phyloP scores from a whole-genome alignment of 2,888 invertebrate species.

The Meiosimyza decipiens region DNA sequence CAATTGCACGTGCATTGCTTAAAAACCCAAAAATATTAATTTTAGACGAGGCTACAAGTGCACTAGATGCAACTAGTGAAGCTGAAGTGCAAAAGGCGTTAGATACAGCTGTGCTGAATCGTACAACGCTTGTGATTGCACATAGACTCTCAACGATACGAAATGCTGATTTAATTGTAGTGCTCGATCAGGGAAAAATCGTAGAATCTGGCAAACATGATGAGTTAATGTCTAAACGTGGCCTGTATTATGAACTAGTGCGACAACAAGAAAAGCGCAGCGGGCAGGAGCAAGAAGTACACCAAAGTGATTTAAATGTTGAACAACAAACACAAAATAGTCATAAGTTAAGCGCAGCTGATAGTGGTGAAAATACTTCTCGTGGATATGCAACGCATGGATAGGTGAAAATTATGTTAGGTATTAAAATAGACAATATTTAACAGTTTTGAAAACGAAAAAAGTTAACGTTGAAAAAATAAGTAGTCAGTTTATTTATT shows the following conservation, averaged over 20 bases:
- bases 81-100: constrained; percentile 89
- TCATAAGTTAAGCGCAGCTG: no score
- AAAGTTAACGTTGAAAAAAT: no score
- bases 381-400: no score
- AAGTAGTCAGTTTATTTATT: no score
- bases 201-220: constrained; percentile 79
- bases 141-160: constrained; percentile 92
- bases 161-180: constrained; percentile 92
- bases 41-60: constrained; percentile 96
- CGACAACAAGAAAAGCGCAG: constrained; percentile 76
- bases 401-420: no score
- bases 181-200: constrained; percentile 84
- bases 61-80: constrained; percentile 92
- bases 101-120: constrained; percentile 82
- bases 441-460: no score
- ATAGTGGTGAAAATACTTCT: no score
- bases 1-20: constrained; percentile 92
- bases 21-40: constrained; percentile 90
- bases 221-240: constrained; percentile 79
- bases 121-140: constrained; percentile 95
- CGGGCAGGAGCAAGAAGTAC: neutral
- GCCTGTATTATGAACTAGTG: constrained; percentile 87
- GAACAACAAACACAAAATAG: no score
- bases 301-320: no score
- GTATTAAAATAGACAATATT: no score